phyloP scores from a whole-genome alignment of 2,888 invertebrate genomes.

The Tanypteryx hageni region DNA sequence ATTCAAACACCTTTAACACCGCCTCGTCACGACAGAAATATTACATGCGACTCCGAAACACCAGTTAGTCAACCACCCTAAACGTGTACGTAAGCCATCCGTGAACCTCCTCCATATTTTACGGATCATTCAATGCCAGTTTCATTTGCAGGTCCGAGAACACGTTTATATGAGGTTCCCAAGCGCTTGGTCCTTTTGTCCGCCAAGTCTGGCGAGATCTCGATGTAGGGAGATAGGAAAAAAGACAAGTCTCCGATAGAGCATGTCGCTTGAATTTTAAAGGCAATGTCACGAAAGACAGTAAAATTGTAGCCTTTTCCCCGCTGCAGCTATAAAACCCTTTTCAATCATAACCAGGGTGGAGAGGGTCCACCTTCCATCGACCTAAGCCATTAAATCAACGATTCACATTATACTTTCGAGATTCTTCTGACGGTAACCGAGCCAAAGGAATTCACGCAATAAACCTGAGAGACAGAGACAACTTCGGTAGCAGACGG shows the following conservation, averaged over 20 bases:
- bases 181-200: background rate
- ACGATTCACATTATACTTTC: background rate
- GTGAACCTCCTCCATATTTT: background rate
- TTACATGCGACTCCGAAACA: background rate
- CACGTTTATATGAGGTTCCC: background rate
- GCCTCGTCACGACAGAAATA: constrained; percentile 6
- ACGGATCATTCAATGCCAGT: background rate
- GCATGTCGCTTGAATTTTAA: constrained; percentile 24
- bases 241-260: background rate
- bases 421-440: background rate
- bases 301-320: constrained; percentile 33
- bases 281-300: constrained; percentile 35
- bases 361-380: background rate
- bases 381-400: constrained; percentile 14
- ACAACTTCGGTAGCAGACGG: background rate
- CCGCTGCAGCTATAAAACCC: constrained; percentile 9
- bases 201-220: constrained; percentile 6
- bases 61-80: background rate
- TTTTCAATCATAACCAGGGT: background rate
- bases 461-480: background rate
- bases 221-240: background rate
- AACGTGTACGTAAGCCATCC: no score
- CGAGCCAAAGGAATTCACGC: background rate
- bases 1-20: background rate
- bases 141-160: background rate